phyloP scores from a whole-genome alignment of 2,113 vertebrate species.

The Petaurus breviceps region DNA sequence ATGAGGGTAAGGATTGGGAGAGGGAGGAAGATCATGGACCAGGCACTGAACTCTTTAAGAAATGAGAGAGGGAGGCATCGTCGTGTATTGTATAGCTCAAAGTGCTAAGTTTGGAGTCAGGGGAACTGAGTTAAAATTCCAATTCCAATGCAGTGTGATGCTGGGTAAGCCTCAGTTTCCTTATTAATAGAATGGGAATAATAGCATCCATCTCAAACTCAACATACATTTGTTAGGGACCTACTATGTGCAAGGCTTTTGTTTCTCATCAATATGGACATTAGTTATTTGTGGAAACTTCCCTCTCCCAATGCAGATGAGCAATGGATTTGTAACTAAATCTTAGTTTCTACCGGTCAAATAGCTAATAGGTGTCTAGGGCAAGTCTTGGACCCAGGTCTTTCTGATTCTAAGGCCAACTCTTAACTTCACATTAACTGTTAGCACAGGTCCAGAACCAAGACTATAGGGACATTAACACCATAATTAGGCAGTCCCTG shows the following conservation, averaged over 20 bases:
- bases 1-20: not conserved
- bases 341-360: not conserved
- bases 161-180: not conserved
- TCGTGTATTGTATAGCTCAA: not conserved
- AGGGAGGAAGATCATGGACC: not conserved
- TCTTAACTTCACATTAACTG: not conserved
- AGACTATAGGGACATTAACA: not conserved
- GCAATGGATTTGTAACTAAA: not conserved
- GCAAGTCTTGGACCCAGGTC: not conserved
- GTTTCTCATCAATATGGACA: not conserved
- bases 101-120: not conserved
- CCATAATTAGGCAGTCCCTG: not conserved
- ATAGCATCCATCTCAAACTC: not conserved
- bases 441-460: not conserved
- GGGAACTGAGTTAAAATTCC: not conserved
- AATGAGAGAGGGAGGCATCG: not conserved
- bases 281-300: not conserved
- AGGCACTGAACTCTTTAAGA: not conserved
- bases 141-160: not conserved
- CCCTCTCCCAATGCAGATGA: not conserved
- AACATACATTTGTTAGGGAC: not conserved
- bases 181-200: not conserved
- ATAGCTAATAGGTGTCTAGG: not conserved
- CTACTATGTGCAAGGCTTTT: not conserved
- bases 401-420: not conserved